Percentiles rank a stretch among this genome's conserved stretches.
phyloP scores from a whole-genome alignment of 2,888 invertebrate genomes.

The Osedax frankpressi region DNA sequence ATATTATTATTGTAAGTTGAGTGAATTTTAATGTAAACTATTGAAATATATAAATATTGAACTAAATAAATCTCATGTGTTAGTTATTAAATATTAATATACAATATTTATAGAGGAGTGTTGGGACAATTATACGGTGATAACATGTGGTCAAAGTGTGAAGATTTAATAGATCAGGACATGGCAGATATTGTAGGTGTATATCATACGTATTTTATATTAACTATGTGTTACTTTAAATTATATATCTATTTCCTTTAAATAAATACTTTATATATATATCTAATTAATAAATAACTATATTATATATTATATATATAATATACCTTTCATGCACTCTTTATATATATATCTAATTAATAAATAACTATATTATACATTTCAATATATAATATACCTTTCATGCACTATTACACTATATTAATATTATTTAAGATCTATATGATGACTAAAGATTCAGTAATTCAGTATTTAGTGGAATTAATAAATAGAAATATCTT shows the following conservation, averaged over 20 bases:
- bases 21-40: too few relatives aligned
- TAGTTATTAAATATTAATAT: too few relatives aligned
- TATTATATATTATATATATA: neutral
- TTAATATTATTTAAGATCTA: neutral
- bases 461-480: too few relatives aligned
- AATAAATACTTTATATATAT: constrained; percentile 2
- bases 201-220: neutral
- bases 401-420: neutral
- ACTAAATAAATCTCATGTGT: too few relatives aligned
- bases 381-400: neutral
- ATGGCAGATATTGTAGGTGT: neutral
- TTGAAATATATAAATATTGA: too few relatives aligned
- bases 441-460: neutral
- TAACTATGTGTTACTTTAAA: neutral
- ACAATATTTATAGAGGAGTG: neutral
- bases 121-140: neutral
- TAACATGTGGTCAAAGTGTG: neutral
- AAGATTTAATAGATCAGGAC: neutral
- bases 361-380: neutral
- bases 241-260: neutral
- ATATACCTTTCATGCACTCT: neutral
- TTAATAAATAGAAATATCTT: too few relatives aligned
- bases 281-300: neutral
- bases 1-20: too few relatives aligned
- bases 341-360: neutral